Percentiles rank a stretch among this genome's conserved stretches.
phyloP scores from a whole-genome alignment of 2,797 vertebrate species.

The Neopelma chrysocephalum region DNA sequence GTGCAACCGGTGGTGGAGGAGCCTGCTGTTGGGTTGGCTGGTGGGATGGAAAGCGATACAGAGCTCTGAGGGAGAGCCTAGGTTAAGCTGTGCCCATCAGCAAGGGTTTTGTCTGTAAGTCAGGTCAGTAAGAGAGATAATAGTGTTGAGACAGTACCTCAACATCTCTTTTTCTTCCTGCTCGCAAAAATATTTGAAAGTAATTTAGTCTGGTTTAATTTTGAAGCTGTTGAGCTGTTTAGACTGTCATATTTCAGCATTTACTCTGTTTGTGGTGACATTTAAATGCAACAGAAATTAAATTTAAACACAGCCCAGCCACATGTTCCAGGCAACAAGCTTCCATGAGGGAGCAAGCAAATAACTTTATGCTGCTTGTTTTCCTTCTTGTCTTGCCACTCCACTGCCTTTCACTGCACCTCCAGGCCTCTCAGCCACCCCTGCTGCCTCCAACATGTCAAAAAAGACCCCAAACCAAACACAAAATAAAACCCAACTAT shows the following conservation, averaged over 20 bases:
- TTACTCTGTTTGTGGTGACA: conserved; percentile 13
- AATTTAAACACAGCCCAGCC: background rate
- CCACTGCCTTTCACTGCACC: background rate
- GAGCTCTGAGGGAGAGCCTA: background rate
- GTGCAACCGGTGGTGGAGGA: background rate
- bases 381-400: background rate
- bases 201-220: background rate
- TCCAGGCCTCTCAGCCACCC: background rate
- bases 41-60: fast-evolving
- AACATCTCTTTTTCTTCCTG: background rate
- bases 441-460: background rate
- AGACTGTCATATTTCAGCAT: background rate
- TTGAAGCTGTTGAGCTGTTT: background rate
- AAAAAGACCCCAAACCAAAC: background rate
- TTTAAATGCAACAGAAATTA: conserved; percentile 38
- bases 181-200: background rate
- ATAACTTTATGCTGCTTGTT: background rate
- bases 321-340: background rate
- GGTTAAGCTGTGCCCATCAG: background rate
- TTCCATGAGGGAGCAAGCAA: background rate
- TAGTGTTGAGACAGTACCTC: background rate
- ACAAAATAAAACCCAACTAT: background rate
- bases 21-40: background rate
- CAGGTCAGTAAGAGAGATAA: background rate
- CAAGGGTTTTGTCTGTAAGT: background rate